phyloP scores from a whole-genome alignment of 2,797 vertebrate species.

The Dendrocincla tyrannina region DNA sequence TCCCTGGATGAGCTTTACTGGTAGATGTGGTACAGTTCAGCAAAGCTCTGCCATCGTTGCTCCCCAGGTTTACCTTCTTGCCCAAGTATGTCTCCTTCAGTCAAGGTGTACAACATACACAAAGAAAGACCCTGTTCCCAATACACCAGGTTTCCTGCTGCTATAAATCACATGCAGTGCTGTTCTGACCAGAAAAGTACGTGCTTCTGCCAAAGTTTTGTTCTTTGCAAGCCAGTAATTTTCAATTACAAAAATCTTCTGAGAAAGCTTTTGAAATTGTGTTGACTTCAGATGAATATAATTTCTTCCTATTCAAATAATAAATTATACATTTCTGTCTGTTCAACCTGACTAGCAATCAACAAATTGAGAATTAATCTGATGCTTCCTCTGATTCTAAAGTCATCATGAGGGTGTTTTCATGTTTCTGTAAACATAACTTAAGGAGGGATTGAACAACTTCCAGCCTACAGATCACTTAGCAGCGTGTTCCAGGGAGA shows the following conservation, averaged over 20 bases:
- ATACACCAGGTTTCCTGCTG: neutral
- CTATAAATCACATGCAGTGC: neutral
- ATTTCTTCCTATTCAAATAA: neutral
- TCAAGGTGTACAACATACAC: rapidly evolving
- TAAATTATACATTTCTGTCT: neutral
- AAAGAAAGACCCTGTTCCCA: neutral
- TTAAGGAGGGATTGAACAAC: neutral
- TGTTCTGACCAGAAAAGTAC: neutral
- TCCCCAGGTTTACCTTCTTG: neutral
- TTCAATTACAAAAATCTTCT: neutral
- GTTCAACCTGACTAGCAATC: neutral
- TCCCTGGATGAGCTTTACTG: neutral
- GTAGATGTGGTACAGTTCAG: neutral
- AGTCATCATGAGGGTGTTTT: neutral
- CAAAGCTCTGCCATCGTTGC: neutral
- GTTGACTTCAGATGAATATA: neutral
- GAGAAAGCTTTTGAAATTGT: neutral
- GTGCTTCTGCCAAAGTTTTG: neutral
- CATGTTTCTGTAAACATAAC: neutral
- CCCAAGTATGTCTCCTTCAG: neutral
- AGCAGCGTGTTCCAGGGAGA: neutral
- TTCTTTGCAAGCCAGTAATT: neutral
- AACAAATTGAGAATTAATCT: neutral
- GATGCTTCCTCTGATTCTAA: neutral
- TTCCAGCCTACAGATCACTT: neutral